Evolutionary conservation across 92 coral and sea anemone genomes (phyloP).

Genomic region (Virgularia gustaviana): DNA sequence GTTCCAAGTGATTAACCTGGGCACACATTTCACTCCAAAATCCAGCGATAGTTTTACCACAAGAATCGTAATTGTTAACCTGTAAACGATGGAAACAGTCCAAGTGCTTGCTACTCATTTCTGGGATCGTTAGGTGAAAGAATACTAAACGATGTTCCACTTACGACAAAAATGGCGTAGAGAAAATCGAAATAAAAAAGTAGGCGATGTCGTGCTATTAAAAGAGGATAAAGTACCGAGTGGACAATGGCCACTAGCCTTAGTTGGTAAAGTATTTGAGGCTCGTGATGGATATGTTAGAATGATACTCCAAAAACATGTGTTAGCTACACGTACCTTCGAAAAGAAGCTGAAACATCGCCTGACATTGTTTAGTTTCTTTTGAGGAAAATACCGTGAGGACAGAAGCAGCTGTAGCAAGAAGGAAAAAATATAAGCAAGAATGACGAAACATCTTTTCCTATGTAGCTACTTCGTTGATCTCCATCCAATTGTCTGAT

Average conservation of each 20-base stretch:
- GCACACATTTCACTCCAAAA: slow-evolving; percentile 45
- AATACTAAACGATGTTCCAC: slow-evolving; percentile 44
- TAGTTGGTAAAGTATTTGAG: slow-evolving; percentile 37
- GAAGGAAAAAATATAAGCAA: too few relatives aligned
- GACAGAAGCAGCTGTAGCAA: too few relatives aligned
- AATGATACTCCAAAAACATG: too few relatives aligned
- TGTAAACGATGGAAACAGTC: slow-evolving; percentile 51
- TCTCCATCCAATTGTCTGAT: too few relatives aligned
- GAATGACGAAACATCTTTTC: too few relatives aligned
- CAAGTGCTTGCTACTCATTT: slow-evolving; percentile 49
- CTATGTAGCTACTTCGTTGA: too few relatives aligned
- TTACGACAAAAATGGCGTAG: slow-evolving; percentile 30
- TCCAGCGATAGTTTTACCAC: slow-evolving; percentile 29
- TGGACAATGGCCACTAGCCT: too few relatives aligned
- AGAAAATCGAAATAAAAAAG: slow-evolving; percentile 18
- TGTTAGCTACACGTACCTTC: too few relatives aligned
- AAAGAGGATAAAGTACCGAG: slow-evolving; percentile 33
- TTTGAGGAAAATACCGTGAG: too few relatives aligned
- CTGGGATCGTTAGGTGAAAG: slow-evolving; percentile 51
- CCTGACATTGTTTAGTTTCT: too few relatives aligned
- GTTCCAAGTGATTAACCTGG: slow-evolving; percentile 58
- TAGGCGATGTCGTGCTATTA: slow-evolving; percentile 36
- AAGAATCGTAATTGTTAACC: slow-evolving; percentile 30
- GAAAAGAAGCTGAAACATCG: too few relatives aligned
- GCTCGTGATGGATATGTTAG: slow-evolving; percentile 41